Evolutionary conservation across 2,797 vertebrate species (phyloP), one percentile per base, ranked within the genome.

Genomic region (Catostomus latipinnis): DNA sequence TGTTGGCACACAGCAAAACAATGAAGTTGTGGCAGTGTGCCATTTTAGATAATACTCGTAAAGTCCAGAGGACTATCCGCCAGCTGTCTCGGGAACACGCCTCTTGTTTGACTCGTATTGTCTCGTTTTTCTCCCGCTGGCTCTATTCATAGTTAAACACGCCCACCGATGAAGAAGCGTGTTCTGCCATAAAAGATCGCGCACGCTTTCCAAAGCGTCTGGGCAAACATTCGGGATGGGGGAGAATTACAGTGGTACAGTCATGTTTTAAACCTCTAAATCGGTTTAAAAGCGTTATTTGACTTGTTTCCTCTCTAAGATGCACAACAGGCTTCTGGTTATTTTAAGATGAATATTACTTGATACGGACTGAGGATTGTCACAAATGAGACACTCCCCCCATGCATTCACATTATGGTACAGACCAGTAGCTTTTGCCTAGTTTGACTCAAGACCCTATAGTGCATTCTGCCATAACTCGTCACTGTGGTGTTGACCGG

Each of bases 31-130:
- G 60, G 56, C 57, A 54, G 52, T 69, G 45, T 74, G 74, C 71
- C 54, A 74, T 52, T 72, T 74, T 76, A 14, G 45, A 78, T 65
- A 54, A 70, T 34, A 85, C 85, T 82, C 79, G 86, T 84, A 66
- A 78, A 52, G 65, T 72, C 71, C 34, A 49, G 12, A 66, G 73
- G 14, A 71, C 60, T 80, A 82, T 65, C 84, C 14, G 69, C 86
- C 92, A 94, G 91, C 90, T 93, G 92, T 91, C 88, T 75, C 57
- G 65, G 73, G 57, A 84, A 86, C 81, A 76, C 56, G 78, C 76
- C 80, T 76, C 66, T 84, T 89, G 72, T 76, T 77, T 87, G 85
- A 87, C 81, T 34, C 34, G 68, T 58, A 72, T 83, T 88, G 81
- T 83, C 82, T 46, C 1, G 58, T 57, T 49, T 80, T 81, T 87